Conservation (phyloP, 1,140 invertebrate genomes). For the Drosophila repletoides region DNA sequence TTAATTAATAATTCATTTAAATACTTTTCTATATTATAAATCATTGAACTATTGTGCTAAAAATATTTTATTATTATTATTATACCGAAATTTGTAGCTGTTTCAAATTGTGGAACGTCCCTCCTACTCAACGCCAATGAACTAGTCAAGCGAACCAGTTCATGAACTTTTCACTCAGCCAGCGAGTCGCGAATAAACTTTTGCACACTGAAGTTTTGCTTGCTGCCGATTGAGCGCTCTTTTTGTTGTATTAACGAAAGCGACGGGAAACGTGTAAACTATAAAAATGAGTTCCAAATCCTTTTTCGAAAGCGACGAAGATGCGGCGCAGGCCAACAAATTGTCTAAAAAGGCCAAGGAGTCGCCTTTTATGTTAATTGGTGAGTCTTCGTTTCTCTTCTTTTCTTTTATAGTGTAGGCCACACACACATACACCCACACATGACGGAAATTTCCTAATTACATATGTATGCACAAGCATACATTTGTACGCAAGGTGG, state of each 20-base stretch:
- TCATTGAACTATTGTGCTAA: too few relatives aligned
- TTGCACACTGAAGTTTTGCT: background rate
- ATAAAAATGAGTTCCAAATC: slow-evolving; percentile 77
- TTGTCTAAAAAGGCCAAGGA: slow-evolving; percentile 86
- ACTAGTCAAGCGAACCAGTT: too few relatives aligned
- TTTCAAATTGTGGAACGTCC: too few relatives aligned
- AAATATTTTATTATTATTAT: too few relatives aligned
- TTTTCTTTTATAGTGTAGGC: too few relatives aligned
- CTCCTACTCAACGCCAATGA: background rate
- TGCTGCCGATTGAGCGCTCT: background rate
- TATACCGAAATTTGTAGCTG: too few relatives aligned
- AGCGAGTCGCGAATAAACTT: background rate
- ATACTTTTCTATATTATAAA: too few relatives aligned
- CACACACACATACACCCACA: background rate
- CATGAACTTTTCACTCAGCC: too few relatives aligned
- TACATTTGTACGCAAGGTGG: slow-evolving; percentile 16
- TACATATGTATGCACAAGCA: background rate
- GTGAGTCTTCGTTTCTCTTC: too few relatives aligned
- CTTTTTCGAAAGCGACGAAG: slow-evolving; percentile 64
- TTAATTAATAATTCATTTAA: too few relatives aligned
- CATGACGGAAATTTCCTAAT: slow-evolving; percentile 49
- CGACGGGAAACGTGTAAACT: background rate
- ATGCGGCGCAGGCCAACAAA: slow-evolving; percentile 84
- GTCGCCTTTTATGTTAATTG: slow-evolving; percentile 86
- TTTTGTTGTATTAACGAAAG: background rate